Conservation (phyloP, 2,888 invertebrate species). For the Apantesis nais region DNA sequence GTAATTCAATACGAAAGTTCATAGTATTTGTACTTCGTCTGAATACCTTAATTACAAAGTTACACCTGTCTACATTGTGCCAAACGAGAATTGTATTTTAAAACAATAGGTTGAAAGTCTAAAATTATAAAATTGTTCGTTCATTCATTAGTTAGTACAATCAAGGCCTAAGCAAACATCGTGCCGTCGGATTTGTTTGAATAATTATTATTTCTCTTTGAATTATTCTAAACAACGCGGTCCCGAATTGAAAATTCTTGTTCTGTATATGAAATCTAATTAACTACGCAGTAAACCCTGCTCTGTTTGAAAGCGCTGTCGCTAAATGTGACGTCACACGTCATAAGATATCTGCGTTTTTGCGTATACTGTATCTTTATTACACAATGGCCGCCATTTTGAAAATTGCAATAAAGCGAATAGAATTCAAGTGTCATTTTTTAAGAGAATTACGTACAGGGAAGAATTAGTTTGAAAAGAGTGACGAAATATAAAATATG, state of each 20-base stretch:
- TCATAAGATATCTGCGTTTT: conserved; percentile 9
- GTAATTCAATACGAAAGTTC: conserved; percentile 15
- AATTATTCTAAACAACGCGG: conserved; percentile 65
- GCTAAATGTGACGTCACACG: background rate
- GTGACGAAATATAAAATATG: background rate
- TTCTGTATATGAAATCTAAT: conserved; percentile 56
- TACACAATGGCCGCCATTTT: background rate
- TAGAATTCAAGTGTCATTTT: background rate
- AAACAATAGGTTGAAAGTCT: conserved; percentile 42
- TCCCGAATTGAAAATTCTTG: conserved; percentile 61
- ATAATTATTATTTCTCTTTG: conserved; percentile 71
- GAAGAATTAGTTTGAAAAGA: background rate
- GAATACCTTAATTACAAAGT: conserved; percentile 38
- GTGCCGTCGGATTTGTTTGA: conserved; percentile 65
- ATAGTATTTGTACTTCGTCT: conserved; percentile 28
- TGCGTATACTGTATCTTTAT: background rate
- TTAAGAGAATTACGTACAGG: too few species aligned
- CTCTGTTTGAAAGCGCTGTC: conserved; percentile 9
- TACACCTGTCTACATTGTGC: conserved; percentile 33
- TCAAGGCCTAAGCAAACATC: conserved; percentile 74
- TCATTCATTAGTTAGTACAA: conserved; percentile 66
- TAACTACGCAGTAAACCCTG: conserved; percentile 39
- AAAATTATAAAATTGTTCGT: conserved; percentile 45
- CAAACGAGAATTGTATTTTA: conserved; percentile 41
- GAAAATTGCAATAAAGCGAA: background rate